A percentile compares a stretch with the other conserved stretches of the same genome.
Conservation (phyloP, 1,140 invertebrate genomes). For the Nasonia longicornis region DNA sequence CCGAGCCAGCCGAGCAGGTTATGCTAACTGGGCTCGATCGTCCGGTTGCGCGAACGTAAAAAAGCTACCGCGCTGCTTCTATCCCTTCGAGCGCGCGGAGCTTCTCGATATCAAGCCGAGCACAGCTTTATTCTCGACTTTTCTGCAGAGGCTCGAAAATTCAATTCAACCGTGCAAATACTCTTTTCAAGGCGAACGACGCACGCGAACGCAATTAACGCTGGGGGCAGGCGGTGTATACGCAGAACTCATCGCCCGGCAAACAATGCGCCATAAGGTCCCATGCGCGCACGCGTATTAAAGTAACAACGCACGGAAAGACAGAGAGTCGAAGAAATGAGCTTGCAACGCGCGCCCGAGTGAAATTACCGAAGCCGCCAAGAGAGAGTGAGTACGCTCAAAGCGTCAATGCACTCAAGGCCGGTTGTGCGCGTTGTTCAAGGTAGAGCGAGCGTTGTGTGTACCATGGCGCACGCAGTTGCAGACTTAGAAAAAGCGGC, state of each 20-base stretch:
- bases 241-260: not conserved
- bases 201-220: not conserved
- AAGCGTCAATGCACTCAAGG: constrained; percentile 26
- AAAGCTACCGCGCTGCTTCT: not conserved
- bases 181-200: not conserved
- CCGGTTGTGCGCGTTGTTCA: not conserved
- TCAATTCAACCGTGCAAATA: too few species aligned
- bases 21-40: constrained; percentile 62
- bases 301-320: not conserved
- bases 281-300: not conserved
- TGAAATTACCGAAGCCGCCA: not conserved
- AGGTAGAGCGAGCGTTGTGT: not conserved
- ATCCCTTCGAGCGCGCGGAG: too few species aligned
- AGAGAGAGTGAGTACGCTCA: not conserved
- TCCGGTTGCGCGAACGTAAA: constrained; percentile 30
- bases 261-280: not conserved
- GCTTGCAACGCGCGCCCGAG: not conserved
- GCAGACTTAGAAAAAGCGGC: not conserved
- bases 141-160: too few species aligned
- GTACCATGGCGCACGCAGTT: not conserved
- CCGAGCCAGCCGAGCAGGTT: constrained; percentile 61
- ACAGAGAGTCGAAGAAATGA: constrained; percentile 1
- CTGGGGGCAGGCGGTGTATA: not conserved
- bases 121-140: too few species aligned
- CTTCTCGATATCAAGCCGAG: too few species aligned